Percentiles rank a stretch among this genome's conserved stretches.
Conservation (phyloP, 2,113 vertebrate genomes). For the Cinclus cinclus region DNA sequence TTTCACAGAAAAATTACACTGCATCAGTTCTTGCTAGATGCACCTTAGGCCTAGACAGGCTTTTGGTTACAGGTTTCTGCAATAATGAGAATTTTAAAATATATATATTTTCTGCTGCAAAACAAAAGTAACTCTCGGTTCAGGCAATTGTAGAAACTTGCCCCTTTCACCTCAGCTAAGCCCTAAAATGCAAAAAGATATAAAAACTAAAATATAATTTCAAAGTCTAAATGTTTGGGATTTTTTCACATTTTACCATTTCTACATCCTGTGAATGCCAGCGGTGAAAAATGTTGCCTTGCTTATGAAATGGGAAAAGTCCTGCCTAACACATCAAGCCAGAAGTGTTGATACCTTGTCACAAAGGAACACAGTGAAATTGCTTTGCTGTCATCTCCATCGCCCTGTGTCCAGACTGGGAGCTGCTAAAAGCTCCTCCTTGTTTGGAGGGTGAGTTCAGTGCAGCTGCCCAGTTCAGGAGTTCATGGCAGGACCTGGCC, state of each 20-base stretch:
- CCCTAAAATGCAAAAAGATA: neutral
- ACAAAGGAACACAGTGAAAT: neutral
- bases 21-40: neutral
- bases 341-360: neutral
- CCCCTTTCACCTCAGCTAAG: neutral
- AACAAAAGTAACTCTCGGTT: neutral
- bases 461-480: neutral
- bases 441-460: neutral
- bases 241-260: neutral
- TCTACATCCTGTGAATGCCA: neutral
- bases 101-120: neutral
- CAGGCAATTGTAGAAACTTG: neutral
- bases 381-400: neutral
- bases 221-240: neutral
- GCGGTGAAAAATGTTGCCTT: neutral
- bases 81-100: neutral
- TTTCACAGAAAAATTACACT: neutral
- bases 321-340: neutral
- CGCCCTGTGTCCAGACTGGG: fast-evolving
- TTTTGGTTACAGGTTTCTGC: neutral
- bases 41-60: neutral
- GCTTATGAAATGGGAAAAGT: neutral
- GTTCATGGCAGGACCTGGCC: neutral
- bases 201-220: neutral
- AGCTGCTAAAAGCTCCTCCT: neutral